Evolutionary conservation across 30 jellyfish, hydroid and myxozoan genomes (phyloP), one percentile per base, ranked within the genome.

Genomic region (Mastigias papua): DNA sequence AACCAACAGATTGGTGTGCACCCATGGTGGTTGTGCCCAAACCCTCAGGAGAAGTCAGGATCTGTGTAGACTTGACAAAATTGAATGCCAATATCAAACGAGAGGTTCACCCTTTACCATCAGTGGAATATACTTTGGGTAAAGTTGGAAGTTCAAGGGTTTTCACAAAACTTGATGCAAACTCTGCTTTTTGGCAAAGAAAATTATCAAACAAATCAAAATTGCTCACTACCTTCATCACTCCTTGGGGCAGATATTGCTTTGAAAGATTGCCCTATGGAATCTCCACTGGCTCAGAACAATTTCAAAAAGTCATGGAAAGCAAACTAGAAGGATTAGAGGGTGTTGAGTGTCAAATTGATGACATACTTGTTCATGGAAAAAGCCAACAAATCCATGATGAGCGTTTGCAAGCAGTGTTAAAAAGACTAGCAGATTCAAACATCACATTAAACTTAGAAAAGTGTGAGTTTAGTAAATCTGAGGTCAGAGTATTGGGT

Each of bases 161-260:
- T 54, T 54, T 54, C 67, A 54, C 76, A 17, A 89, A 89, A 73
- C 83, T 90, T 22, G 97, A 82, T 65, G 96, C 96, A 25, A 90
- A 84, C 33, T 76, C 92, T 16, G 97, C 96, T 22, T 90, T 33
- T 37, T 90, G 97, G 96, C 97, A 90, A 73, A 26, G 54, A 51
- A 77, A 86, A 35, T 34, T 83, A 71, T 80, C 69, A 17, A 80
- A 62, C 25, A 75, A 83, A 61, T 20, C 88, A 46, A 92, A 90
- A 35, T 34, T 50, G 48, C 46, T 86, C 29, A 79, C 96, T 7
- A 90, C 96, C 20, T 90, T 90, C 57, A 90, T 69, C 61, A 90
- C 97, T 33, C 92, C 89, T 2, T 46, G 80, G 31, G 97, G 96
- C 13, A 23, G 91, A 37, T 78, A 63, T 51, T 87, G 96, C 78